Base-by-base conservation (phyloP, 2,797 vertebrate species). In the Pangasius sanitwongsei region DNA sequence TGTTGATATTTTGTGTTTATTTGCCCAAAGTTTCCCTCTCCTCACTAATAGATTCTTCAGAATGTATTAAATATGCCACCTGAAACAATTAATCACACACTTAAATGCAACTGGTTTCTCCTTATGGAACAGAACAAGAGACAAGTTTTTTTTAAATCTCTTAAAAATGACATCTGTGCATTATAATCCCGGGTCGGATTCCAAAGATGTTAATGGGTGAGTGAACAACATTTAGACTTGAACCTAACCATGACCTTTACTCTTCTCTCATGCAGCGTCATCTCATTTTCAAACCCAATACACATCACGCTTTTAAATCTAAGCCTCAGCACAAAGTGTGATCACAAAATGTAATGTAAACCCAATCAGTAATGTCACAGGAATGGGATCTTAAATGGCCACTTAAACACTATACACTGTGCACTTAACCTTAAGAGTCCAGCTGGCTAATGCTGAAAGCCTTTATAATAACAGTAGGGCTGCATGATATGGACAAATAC, bases 161-260 rank as follows among this genome's bases (percentile, higher is more conserved):
- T 48, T 85, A 57, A 94, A 87, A 84, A 98, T 98, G 97, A 95
- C 96, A 63, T 93, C 96, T 31, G 97, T 97, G 89, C 94, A 92
- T 91, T 97, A 96, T 87, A 94, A 92, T 25, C 97, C 97, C 57
- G 95, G 96, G 25, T 92, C 93, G 63, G 96, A 97, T 82, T 91
- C 94, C 57, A 88, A 89, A 34, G 95, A 94, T 89, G 92, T 93
- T 61, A 95, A 96, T 89, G 94, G 96, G 98, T 98, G 92, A 97
- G 97, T 93, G 69, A 93, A 87, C 55, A 90, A 87, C 59, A 65
- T 89, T 63, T 5, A 74, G 34, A 55, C 55, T 74, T 85, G 11
- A 70, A 67, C 63, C 77, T 57, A 44, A 69, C 72, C 77, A 28
- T 85, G 87, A 93, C 85, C 63, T 92, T 93, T 91, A 81, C 87